Percentiles rank a stretch among this genome's conserved stretches.
Conservation (phyloP, 1,140 invertebrate genomes). For the Adoxophyes honmai region DNA sequence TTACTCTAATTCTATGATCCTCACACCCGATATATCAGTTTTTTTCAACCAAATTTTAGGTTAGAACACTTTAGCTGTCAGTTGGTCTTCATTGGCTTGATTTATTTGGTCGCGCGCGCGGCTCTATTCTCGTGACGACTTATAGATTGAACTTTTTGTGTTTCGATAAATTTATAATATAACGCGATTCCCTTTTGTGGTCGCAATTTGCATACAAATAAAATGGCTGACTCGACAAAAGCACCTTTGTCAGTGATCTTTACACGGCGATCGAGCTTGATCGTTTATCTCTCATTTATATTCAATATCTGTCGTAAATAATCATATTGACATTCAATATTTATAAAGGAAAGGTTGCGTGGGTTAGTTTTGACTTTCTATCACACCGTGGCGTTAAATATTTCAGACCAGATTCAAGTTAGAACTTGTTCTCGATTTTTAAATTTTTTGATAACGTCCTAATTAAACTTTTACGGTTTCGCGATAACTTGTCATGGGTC, state of each 20-base stretch:
- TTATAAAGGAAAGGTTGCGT: constrained; percentile 70
- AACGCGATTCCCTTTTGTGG: constrained; percentile 40
- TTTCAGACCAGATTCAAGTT: too few relatives aligned
- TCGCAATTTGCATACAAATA: constrained; percentile 71
- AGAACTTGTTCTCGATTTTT: too few relatives aligned
- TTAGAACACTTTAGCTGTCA: background rate
- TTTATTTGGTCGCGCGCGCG: background rate
- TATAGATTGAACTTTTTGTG: constrained; percentile 13
- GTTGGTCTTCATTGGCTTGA: background rate
- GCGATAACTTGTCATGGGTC: too few relatives aligned
- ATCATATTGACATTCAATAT: constrained; percentile 70
- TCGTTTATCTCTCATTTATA: constrained; percentile 72
- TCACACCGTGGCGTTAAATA: constrained; percentile 27
- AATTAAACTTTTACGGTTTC: too few relatives aligned
- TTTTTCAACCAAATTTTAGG: too few relatives aligned
- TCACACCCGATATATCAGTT: too few relatives aligned
- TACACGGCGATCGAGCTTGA: constrained; percentile 52
- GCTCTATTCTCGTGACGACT: background rate
- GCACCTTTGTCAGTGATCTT: constrained; percentile 62
- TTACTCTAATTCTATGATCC: too few relatives aligned
- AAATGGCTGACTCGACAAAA: constrained; percentile 69
- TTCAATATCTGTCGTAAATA: constrained; percentile 69
- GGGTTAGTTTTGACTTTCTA: constrained; percentile 36
- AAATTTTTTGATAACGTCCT: too few relatives aligned
- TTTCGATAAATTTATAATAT: constrained; percentile 34